Percentiles rank a stretch among this genome's conserved stretches.
Conservation (phyloP, 2,797 vertebrate genomes). For the Clangula hyemalis region DNA sequence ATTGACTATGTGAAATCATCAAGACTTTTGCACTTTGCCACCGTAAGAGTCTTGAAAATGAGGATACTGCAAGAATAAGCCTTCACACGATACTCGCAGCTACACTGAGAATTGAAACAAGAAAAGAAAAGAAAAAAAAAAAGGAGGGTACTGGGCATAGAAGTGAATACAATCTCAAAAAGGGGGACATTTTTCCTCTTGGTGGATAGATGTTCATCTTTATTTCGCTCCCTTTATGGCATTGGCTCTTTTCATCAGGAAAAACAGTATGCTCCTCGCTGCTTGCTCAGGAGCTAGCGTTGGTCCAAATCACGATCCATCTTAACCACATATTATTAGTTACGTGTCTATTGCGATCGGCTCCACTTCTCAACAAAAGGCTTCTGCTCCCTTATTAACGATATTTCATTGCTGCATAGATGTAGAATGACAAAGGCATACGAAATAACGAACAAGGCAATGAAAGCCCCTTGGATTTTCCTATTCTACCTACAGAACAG, state of each 20-base stretch:
- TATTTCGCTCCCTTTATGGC: not conserved
- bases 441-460: constrained; percentile 49
- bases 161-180: not conserved
- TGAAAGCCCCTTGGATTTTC: constrained; percentile 47
- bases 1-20: constrained; percentile 4
- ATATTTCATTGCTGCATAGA: constrained; percentile 27
- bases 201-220: not conserved
- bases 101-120: not conserved
- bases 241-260: not conserved
- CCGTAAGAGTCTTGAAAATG: not conserved
- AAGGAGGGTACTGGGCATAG: not conserved
- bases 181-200: too few relatives aligned
- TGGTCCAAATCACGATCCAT: constrained; percentile 27
- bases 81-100: not conserved
- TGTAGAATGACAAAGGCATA: constrained; percentile 55
- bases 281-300: constrained; percentile 13
- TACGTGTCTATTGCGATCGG: constrained; percentile 52
- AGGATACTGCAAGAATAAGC: not conserved
- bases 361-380: constrained; percentile 47
- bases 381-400: constrained; percentile 42
- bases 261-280: not conserved
- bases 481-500: constrained; percentile 40
- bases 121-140: not conserved
- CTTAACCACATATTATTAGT: constrained; percentile 57
- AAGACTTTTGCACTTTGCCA: not conserved